Evolutionary conservation across 2,888 invertebrate species (phyloP).

Genomic region (Parnassius apollo): DNA sequence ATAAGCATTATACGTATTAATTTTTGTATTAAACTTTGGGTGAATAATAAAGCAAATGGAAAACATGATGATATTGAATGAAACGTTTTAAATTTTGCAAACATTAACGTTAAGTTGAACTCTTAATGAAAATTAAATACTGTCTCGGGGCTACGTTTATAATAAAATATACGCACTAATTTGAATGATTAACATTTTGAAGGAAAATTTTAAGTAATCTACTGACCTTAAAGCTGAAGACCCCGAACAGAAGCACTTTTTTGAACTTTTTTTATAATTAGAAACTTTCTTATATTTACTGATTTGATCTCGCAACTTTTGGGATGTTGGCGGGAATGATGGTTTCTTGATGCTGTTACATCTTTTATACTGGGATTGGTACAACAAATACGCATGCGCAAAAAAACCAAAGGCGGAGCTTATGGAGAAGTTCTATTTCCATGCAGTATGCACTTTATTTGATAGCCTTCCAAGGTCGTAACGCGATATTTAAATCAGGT

Average conservation of each 20-base stretch:
- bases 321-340: conserved; percentile 60
- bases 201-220: not conserved
- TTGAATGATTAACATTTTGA: not conserved
- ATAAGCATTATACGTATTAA: no score
- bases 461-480: conserved; percentile 44
- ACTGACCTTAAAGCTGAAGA: conserved; percentile 24
- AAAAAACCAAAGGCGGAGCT: conserved; percentile 44
- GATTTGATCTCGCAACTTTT: conserved; percentile 32
- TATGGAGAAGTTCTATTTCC: conserved; percentile 31
- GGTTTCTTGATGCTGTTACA: conserved; percentile 31
- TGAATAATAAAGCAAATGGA: no score
- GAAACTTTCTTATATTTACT: conserved; percentile 34
- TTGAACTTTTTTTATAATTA: conserved; percentile 45
- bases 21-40: no score
- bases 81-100: no score
- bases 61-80: no score
- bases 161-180: not conserved
- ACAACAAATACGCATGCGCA: conserved; percentile 54
- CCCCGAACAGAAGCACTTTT: conserved; percentile 37
- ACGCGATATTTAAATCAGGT: conserved; percentile 34
- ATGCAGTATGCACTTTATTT: conserved; percentile 55
- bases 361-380: conserved; percentile 56
- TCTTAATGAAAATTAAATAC: no score
- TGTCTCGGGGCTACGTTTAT: no score
- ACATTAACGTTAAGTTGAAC: no score